These are phyloP conservation scores for Cotesia typhae DNA, from an alignment of 1,140 invertebrate genomes.

Conservation along the genomic window DNA sequence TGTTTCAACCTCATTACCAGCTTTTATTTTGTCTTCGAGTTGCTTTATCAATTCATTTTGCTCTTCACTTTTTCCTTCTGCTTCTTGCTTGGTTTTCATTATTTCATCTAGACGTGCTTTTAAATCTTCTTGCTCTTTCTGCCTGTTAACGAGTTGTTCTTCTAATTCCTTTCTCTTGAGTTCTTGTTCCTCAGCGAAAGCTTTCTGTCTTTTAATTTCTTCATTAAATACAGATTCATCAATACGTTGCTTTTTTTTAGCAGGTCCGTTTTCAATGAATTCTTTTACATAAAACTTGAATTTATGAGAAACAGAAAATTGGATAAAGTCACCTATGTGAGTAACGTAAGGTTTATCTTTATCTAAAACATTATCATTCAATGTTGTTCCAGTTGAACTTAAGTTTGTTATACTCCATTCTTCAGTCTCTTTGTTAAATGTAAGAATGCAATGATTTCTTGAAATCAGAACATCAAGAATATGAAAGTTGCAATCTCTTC, in stretches of 20 bases:
- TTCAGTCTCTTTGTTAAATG: constrained; percentile 46
- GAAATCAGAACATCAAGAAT: constrained; percentile 66
- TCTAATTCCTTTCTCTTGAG: constrained; percentile 62
- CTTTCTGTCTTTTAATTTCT: constrained; percentile 62
- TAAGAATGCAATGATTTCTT: constrained; percentile 65
- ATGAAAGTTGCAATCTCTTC: constrained; percentile 58
- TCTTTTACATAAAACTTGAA: constrained; percentile 64
- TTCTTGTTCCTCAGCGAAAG: constrained; percentile 66
- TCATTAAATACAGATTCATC: constrained; percentile 52
- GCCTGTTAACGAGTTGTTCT: constrained; percentile 59
- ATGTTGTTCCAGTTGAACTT: constrained; percentile 64
- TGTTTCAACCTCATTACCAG: constrained; percentile 62
- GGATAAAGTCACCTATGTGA: constrained; percentile 62
- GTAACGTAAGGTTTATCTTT: constrained; percentile 54
- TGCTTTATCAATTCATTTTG: constrained; percentile 56
- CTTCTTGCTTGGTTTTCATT: constrained; percentile 55
- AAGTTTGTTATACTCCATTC: constrained; percentile 59
- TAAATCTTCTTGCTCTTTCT: constrained; percentile 64
- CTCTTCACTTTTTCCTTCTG: constrained; percentile 56
- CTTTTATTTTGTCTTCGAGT: constrained; percentile 64
- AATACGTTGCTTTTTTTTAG: constrained; percentile 59
- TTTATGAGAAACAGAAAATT: constrained; percentile 58
- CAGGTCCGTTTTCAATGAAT: constrained; percentile 39
- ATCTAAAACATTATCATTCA: constrained; percentile 62
- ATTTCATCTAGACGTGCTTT: constrained; percentile 63